phyloP scores from a whole-genome alignment of 2,113 vertebrate genomes.

The Phrynocephalus versicolor region DNA sequence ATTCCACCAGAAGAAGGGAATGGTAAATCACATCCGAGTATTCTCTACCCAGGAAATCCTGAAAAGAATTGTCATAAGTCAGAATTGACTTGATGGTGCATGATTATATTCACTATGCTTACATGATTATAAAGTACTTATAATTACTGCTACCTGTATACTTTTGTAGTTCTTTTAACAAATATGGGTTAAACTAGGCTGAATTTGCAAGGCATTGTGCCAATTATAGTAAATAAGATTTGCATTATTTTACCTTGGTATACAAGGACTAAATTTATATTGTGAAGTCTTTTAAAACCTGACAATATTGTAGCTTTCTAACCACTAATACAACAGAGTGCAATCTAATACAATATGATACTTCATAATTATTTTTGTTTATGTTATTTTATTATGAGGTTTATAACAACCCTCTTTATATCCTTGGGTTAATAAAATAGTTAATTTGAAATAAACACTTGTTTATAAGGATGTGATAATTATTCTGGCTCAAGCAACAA shows the following conservation, averaged over 20 bases:
- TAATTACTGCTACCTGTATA: constrained; percentile 78
- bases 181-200: constrained; percentile 75
- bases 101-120: too few species aligned
- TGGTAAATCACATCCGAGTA: too few species aligned
- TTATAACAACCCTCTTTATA: too few species aligned
- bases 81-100: too few species aligned
- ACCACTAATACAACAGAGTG: background rate
- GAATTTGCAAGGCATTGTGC: constrained; percentile 75
- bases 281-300: constrained; percentile 42
- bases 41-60: too few species aligned
- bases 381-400: background rate
- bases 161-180: constrained; percentile 80
- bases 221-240: constrained; percentile 79
- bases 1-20: too few species aligned
- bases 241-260: constrained; percentile 51
- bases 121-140: constrained; percentile 71
- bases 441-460: background rate
- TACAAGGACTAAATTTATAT: constrained; percentile 66
- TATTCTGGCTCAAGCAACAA: background rate
- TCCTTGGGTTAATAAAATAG: background rate
- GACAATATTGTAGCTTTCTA: constrained; percentile 37
- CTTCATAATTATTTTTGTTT: background rate
- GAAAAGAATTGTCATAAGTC: too few species aligned
- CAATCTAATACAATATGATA: background rate
- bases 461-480: background rate